Base-by-base conservation (phyloP, 2,888 invertebrate genomes). In the Yponomeuta sedellus region DNA sequence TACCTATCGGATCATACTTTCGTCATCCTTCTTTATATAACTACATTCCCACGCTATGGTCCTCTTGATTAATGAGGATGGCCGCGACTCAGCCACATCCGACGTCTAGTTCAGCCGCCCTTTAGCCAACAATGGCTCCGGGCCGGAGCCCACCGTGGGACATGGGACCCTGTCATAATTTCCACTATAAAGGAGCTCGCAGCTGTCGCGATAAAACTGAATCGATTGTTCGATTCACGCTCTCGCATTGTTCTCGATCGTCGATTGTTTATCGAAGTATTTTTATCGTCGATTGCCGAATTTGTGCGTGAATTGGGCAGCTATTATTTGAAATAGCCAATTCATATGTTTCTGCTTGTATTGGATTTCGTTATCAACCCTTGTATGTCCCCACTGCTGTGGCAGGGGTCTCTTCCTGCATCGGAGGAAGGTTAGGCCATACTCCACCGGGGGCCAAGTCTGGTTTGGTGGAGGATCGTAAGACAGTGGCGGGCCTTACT, bases 151-250 rank as follows among this genome's bases (percentile, higher is more conserved):
- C 4, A 74, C 87, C 89, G 88, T 88, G 88, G 79, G 88, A 88
- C 82, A 86, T 81, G 81, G 78, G 72, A 74, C 76, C 76, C 76
- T 79, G 81, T 77, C 80, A 77, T 71, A 73, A 71, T 75, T 80
- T 77, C 79, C 75, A 65, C 62, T 64, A 75, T 69, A 66, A 69
- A 73, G 65, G 70, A 71, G 79, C 10, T 76, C 75, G 81, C 90
- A 88, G 89, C 89, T 89, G 90, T 86, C 88, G 84, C 80, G 73
- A 74, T 80, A 77, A 74, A 19, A n/a, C 20, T 20, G 11, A 75
- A 86, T 85, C 85, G 84, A 87, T 88, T 89, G 88, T 88, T 88
- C 83, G 85, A 86, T 83, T 78, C 82, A 73, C 78, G 81, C 19
- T 78, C 74, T 73, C 71, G 67, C 70, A 81, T 88, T 88, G 88